Conservation (phyloP, 2,888 invertebrate genomes). For the Napeogenes inachia region DNA sequence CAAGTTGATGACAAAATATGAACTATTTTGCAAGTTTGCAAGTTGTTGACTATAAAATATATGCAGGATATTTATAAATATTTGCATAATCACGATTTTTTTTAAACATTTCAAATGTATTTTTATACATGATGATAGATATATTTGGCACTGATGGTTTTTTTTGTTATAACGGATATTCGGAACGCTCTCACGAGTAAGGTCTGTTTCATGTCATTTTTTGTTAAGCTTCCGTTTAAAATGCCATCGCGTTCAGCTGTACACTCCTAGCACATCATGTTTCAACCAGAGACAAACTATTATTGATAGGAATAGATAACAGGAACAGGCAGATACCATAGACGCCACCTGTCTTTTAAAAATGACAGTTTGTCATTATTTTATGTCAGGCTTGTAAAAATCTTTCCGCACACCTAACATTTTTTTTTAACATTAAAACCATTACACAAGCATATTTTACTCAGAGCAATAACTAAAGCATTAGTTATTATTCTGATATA, state of each 20-base stretch:
- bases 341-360: background rate
- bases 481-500: too few species aligned
- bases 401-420: too few species aligned
- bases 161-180: constrained; percentile 30
- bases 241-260: constrained; percentile 21
- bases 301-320: constrained; percentile 10
- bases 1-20: too few species aligned
- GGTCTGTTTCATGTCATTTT: constrained; percentile 30
- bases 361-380: background rate
- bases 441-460: too few species aligned
- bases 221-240: constrained; percentile 29
- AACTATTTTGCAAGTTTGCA: too few species aligned
- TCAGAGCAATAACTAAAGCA: too few species aligned
- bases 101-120: too few species aligned
- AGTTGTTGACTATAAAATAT: too few species aligned
- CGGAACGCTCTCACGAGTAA: constrained; percentile 29
- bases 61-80: background rate
- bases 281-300: constrained; percentile 17
- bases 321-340: constrained; percentile 1
- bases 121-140: too few species aligned
- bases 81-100: background rate
- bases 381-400: too few species aligned
- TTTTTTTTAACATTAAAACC: too few species aligned
- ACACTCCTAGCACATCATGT: constrained; percentile 18
- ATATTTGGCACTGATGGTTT: constrained; percentile 7